phyloP scores from a whole-genome alignment of 2,888 invertebrate genomes.

The Ophion costatus region DNA sequence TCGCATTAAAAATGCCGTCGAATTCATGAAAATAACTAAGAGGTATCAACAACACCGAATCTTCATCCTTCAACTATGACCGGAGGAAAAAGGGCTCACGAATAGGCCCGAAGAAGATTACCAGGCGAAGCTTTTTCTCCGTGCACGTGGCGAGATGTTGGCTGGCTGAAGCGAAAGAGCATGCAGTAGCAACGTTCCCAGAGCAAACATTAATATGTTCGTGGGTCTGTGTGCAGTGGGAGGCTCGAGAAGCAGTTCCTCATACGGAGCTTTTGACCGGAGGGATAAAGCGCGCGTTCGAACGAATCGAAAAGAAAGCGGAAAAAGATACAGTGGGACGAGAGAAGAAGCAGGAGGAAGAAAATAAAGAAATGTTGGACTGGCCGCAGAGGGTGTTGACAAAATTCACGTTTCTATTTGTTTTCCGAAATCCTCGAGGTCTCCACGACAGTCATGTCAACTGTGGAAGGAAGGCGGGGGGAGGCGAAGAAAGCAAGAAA shows the following conservation, averaged over 20 bases:
- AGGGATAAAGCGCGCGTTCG: conserved; percentile 31
- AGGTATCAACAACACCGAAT: too few species aligned
- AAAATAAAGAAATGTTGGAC: neutral
- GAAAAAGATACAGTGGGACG: conserved; percentile 25
- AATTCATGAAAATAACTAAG: too few species aligned
- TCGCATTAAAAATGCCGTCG: too few species aligned
- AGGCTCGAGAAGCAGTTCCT: conserved; percentile 26
- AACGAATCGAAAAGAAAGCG: conserved; percentile 35
- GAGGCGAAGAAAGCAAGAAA: neutral
- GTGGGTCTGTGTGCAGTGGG: conserved; percentile 24
- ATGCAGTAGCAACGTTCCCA: conserved; percentile 61
- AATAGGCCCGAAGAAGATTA: neutral
- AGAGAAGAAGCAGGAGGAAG: neutral
- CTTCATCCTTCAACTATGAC: too few species aligned
- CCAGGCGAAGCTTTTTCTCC: conserved; percentile 19
- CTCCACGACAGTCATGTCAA: conserved; percentile 3
- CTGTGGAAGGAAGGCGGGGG: neutral
- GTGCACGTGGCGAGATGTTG: neutral
- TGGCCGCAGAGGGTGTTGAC: conserved; percentile 26
- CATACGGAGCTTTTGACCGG: conserved; percentile 29
- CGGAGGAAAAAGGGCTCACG: neutral
- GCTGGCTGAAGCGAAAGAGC: conserved; percentile 54
- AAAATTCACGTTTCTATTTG: conserved; percentile 50
- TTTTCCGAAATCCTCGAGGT: conserved; percentile 36
- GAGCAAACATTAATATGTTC: conserved; percentile 72